phyloP scores from a whole-genome alignment of 2,113 vertebrate species.

The Amia ocellicauda region DNA sequence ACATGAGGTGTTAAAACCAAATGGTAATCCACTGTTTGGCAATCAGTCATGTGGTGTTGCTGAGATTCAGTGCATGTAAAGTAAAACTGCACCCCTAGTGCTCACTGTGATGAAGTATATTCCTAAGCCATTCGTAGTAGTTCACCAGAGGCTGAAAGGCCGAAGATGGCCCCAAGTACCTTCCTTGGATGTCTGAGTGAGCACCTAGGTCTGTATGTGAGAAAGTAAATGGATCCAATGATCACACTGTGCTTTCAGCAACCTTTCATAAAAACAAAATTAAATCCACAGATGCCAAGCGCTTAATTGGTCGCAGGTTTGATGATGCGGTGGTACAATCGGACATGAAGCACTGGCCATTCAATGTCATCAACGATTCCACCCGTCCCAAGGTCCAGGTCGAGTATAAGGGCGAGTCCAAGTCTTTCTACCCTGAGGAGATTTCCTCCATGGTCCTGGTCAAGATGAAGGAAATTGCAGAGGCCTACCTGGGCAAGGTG shows the following conservation, averaged over 20 bases:
- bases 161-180: slow-evolving; percentile 46
- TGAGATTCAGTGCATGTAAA: neutral
- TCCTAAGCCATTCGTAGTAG: slow-evolving; percentile 59
- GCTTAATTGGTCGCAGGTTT: slow-evolving; percentile 70
- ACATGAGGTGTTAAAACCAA: too few species aligned
- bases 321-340: slow-evolving; percentile 69
- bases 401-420: slow-evolving; percentile 69
- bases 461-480: slow-evolving; percentile 76
- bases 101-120: slow-evolving; percentile 62
- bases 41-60: neutral
- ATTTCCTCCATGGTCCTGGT: slow-evolving; percentile 71
- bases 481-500: slow-evolving; percentile 74
- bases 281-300: slow-evolving; percentile 75
- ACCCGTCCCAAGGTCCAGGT: slow-evolving; percentile 67
- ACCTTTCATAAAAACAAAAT: too few species aligned
- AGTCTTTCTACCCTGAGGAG: slow-evolving; percentile 70
- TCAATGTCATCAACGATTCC: slow-evolving; percentile 62
- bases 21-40: too few species aligned
- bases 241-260: too few species aligned
- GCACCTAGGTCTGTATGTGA: too few species aligned
- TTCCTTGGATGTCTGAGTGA: slow-evolving; percentile 80
- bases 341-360: slow-evolving; percentile 78
- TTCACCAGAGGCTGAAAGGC: too few species aligned
- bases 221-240: too few species aligned
- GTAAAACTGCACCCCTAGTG: neutral